Evolutionary conservation across 2,797 vertebrate genomes (phyloP).

Genomic region (Lacerta bilineata): DNA sequence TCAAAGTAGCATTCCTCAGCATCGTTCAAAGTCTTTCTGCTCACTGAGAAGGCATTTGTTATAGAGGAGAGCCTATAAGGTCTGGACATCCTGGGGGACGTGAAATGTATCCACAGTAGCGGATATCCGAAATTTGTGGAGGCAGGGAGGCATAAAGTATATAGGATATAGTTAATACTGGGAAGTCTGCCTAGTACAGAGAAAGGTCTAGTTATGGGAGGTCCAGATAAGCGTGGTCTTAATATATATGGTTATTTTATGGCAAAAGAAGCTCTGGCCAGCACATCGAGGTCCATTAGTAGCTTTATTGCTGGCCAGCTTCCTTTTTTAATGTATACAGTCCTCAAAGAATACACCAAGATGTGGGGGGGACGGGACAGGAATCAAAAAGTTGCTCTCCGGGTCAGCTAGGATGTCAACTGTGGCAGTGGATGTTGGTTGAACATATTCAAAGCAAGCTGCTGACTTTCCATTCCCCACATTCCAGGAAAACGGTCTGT

Average conservation of each 20-base stretch:
- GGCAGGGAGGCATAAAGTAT: conserved; percentile 33
- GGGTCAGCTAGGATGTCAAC: conserved; percentile 68
- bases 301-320: conserved; percentile 65
- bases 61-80: conserved; percentile 33
- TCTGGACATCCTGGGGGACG: conserved; percentile 22
- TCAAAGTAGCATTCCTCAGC: conserved; percentile 68
- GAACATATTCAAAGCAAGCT: conserved; percentile 69
- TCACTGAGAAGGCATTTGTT: conserved; percentile 66
- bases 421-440: conserved; percentile 67
- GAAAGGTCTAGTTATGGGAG: conserved; percentile 24
- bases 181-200: conserved; percentile 15
- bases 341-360: conserved; percentile 63
- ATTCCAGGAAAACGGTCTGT: conserved; percentile 72
- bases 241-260: conserved; percentile 57
- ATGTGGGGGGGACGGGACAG: conserved; percentile 45
- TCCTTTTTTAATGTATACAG: conserved; percentile 42
- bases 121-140: conserved; percentile 35
- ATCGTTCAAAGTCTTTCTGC: conserved; percentile 68
- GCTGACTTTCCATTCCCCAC: conserved; percentile 71
- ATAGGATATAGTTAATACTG: conserved; percentile 17
- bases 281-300: conserved; percentile 59
- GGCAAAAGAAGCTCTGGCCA: conserved; percentile 66
- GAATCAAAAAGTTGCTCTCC: conserved; percentile 48
- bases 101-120: conserved; percentile 37
- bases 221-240: conserved; percentile 24